Percentiles rank a stretch among this genome's conserved stretches.
These are phyloP conservation scores for Eutrigla gurnardus DNA, from an alignment of 2,797 vertebrate species.

Conservation along the genomic window DNA sequence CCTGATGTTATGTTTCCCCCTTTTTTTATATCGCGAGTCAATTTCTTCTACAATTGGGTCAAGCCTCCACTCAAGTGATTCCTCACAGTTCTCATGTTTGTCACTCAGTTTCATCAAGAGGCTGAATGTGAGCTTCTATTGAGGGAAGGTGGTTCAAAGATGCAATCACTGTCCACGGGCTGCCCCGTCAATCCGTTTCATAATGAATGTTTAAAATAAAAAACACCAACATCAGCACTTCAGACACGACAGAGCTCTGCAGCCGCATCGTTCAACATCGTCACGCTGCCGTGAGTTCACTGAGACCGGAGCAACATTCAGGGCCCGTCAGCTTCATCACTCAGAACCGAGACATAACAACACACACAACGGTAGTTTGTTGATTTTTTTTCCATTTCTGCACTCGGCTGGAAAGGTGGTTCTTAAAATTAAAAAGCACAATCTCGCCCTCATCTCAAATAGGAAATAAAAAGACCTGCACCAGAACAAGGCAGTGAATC, in stretches of 20 bases:
- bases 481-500: background rate
- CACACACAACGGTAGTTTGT: background rate
- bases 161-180: constrained; percentile 46
- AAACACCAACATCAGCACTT: too few relatives aligned
- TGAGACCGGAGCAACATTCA: too few relatives aligned
- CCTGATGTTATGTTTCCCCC: too few relatives aligned
- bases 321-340: too few relatives aligned
- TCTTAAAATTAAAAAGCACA: constrained; percentile 24
- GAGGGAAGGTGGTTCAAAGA: constrained; percentile 16
- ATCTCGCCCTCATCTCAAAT: constrained; percentile 5
- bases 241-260: too few relatives aligned
- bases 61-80: constrained; percentile 5
- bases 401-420: constrained; percentile 4
- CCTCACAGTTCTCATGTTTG: background rate
- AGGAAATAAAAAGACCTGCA: background rate
- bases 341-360: too few relatives aligned
- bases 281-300: too few relatives aligned
- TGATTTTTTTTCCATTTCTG: too few relatives aligned
- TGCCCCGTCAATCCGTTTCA: background rate
- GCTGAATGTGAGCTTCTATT: background rate
- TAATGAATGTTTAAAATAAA: constrained; percentile 38
- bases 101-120: background rate
- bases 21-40: too few relatives aligned
- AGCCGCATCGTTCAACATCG: too few relatives aligned
- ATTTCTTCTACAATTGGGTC: constrained; percentile 41